Conservation (phyloP, 2,888 invertebrate genomes). For the Pyrgus malvae region DNA sequence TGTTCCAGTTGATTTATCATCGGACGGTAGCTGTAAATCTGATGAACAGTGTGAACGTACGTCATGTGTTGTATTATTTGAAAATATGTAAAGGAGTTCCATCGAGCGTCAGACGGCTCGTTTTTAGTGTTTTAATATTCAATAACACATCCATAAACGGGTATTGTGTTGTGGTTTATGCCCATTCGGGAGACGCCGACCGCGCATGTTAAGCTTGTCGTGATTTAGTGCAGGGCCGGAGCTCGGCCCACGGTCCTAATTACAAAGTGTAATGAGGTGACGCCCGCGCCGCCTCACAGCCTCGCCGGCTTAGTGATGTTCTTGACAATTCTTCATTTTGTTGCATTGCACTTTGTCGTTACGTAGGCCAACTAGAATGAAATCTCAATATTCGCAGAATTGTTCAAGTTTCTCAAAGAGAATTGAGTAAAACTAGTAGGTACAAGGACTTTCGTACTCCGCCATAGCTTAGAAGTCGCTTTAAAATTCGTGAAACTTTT, state of each 20-base stretch:
- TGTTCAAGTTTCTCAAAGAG: no score
- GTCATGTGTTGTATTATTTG: slow-evolving; percentile 48
- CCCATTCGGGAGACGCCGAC: slow-evolving; percentile 48
- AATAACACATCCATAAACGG: slow-evolving; percentile 62
- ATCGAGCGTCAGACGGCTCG: slow-evolving; percentile 45
- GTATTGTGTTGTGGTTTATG: slow-evolving; percentile 63
- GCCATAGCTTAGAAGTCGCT: no score
- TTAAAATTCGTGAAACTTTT: no score
- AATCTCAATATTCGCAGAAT: no score
- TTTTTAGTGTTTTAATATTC: slow-evolving; percentile 62
- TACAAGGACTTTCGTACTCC: no score
- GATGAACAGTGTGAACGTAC: slow-evolving; percentile 39
- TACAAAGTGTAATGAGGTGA: slow-evolving; percentile 77
- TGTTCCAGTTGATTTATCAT: slow-evolving; percentile 7
- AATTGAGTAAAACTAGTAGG: no score
- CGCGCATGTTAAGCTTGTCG: slow-evolving; percentile 63
- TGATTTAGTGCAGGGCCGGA: slow-evolving; percentile 72
- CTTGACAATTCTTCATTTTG: slow-evolving; percentile 8
- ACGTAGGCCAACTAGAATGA: no score
- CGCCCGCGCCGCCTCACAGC: slow-evolving; percentile 44
- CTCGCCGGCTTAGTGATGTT: slow-evolving; percentile 31
- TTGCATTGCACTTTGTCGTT: not conserved
- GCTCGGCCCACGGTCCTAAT: slow-evolving; percentile 71
- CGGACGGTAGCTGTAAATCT: slow-evolving; percentile 1
- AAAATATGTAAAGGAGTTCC: slow-evolving; percentile 55